Conservation (phyloP, 2,888 invertebrate species). For the Polymixis flavicincta region DNA sequence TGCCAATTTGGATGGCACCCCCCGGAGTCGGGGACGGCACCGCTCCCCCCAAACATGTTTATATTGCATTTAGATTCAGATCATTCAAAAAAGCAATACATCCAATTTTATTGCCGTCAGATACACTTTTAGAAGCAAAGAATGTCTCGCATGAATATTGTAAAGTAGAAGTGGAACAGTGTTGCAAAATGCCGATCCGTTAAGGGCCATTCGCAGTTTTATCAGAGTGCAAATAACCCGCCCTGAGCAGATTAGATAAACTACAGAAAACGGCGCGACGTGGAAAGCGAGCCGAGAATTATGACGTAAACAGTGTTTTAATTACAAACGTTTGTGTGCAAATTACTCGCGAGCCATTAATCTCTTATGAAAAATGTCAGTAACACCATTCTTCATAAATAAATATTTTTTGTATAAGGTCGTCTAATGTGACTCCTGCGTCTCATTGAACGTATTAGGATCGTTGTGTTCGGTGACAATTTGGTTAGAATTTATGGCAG, state of each 20-base stretch:
- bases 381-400: slow-evolving; percentile 62
- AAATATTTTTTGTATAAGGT: slow-evolving; percentile 63
- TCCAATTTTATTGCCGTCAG: slow-evolving; percentile 58
- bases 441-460: slow-evolving; percentile 57
- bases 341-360: slow-evolving; percentile 69
- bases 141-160: slow-evolving; percentile 49
- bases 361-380: slow-evolving; percentile 66
- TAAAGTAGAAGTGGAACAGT: slow-evolving; percentile 68
- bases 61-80: slow-evolving; percentile 77
- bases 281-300: slow-evolving; percentile 77
- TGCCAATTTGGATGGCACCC: slow-evolving; percentile 85
- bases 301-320: slow-evolving; percentile 72
- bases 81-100: slow-evolving; percentile 78
- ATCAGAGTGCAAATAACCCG: slow-evolving; percentile 89
- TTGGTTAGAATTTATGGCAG: slow-evolving; percentile 63
- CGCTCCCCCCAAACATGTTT: slow-evolving; percentile 77
- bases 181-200: slow-evolving; percentile 80
- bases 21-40: slow-evolving; percentile 72
- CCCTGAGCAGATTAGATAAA: slow-evolving; percentile 88
- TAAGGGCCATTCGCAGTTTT: slow-evolving; percentile 84
- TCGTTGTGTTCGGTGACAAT: slow-evolving; percentile 63
- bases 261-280: slow-evolving; percentile 79
- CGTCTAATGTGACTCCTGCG: slow-evolving; percentile 67
- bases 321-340: slow-evolving; percentile 70
- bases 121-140: slow-evolving; percentile 53